phyloP scores from a whole-genome alignment of 2,113 vertebrate genomes.

The Dasyurus viverrinus region DNA sequence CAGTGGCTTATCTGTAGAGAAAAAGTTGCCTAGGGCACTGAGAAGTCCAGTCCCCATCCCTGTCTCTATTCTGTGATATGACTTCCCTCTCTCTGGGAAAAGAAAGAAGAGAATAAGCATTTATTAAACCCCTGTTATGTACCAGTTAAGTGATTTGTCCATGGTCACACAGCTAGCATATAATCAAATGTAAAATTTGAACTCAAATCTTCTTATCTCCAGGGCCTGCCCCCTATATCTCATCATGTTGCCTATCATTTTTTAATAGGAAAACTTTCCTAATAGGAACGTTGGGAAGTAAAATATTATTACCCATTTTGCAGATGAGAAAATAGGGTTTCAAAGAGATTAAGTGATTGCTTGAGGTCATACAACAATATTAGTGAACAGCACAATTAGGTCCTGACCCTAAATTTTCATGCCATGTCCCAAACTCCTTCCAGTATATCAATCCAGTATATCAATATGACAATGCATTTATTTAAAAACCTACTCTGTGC shows the following conservation, averaged over 20 bases:
- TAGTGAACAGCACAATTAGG: not conserved
- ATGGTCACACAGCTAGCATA: not conserved
- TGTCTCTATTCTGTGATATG: not conserved
- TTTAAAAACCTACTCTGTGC: not conserved
- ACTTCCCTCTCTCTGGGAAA: not conserved
- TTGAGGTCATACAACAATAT: not conserved
- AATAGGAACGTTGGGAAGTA: not conserved
- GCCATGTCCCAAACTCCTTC: not conserved
- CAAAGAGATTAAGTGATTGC: too few species aligned
- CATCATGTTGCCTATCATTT: not conserved
- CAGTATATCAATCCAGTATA: not conserved
- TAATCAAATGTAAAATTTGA: not conserved
- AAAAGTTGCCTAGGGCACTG: not conserved
- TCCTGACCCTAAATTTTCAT: not conserved
- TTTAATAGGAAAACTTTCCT: not conserved
- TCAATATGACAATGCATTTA: not conserved
- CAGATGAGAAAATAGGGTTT: not conserved
- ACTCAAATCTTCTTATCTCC: not conserved
- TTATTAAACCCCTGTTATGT: not conserved
- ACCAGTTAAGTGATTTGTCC: not conserved
- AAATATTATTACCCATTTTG: not conserved
- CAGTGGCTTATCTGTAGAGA: not conserved
- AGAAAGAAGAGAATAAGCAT: not conserved
- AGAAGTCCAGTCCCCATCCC: not conserved
- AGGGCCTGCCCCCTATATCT: not conserved